Evolutionary conservation across 2,113 vertebrate species (phyloP).

Genomic region (Redunca redunca): DNA sequence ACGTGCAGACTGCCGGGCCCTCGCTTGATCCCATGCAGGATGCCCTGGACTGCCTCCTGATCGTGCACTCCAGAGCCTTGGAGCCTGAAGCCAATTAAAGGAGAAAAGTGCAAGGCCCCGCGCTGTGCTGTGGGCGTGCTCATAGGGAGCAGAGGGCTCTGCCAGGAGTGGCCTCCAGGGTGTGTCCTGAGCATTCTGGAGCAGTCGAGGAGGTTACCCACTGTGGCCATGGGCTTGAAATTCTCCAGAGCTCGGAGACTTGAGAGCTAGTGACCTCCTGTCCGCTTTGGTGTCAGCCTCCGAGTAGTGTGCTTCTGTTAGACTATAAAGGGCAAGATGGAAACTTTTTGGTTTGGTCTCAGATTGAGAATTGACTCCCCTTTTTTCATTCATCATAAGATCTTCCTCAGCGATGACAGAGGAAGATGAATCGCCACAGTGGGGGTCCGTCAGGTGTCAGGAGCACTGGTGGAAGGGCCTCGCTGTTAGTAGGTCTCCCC

Average conservation of each 20-base stretch:
- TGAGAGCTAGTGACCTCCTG: background rate
- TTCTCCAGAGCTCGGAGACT: background rate
- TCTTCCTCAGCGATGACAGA: background rate
- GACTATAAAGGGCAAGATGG: background rate
- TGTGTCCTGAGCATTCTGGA: background rate
- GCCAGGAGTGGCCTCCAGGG: background rate
- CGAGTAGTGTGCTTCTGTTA: background rate
- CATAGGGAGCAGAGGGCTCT: background rate
- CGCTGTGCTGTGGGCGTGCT: background rate
- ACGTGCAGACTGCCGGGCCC: background rate
- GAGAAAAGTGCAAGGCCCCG: background rate
- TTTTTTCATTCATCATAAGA: background rate
- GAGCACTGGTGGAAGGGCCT: background rate
- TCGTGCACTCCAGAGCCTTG: background rate
- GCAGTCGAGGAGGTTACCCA: fast-evolving
- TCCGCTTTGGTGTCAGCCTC: background rate
- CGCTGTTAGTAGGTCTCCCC: background rate
- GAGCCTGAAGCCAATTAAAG: background rate
- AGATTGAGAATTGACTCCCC: background rate
- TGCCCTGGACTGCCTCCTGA: background rate
- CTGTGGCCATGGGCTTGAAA: background rate
- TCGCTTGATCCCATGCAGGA: background rate
- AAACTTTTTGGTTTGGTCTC: background rate
- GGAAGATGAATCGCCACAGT: background rate
- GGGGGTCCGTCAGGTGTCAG: background rate